These are phyloP conservation scores for Philaethria dido DNA, from an alignment of 2,888 invertebrate genomes.

Conservation along the genomic window DNA sequence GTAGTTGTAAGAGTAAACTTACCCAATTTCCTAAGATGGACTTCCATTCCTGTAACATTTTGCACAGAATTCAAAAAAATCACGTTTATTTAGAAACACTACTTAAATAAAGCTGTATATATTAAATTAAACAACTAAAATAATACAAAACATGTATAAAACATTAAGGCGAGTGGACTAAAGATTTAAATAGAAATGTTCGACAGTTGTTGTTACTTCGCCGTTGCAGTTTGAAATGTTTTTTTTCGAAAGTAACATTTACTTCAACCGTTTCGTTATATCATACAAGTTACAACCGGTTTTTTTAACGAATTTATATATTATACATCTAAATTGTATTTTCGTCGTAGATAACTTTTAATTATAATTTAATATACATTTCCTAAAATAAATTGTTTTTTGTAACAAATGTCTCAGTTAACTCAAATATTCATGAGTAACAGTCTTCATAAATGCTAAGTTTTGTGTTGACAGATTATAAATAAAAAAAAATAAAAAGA, in stretches of 20 bases:
- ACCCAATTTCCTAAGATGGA: slow-evolving; percentile 75
- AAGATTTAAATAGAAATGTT: slow-evolving; percentile 47
- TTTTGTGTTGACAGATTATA: background rate
- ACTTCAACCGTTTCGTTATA: slow-evolving; percentile 8
- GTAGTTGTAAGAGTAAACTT: slow-evolving; percentile 45
- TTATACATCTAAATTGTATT: background rate
- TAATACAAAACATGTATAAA: slow-evolving; percentile 44
- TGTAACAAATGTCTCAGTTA: no score
- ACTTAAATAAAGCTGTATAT: slow-evolving; percentile 34
- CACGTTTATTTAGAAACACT: slow-evolving; percentile 11
- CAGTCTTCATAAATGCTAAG: background rate
- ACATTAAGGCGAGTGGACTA: slow-evolving; percentile 58
- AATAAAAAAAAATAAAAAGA: background rate
- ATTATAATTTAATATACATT: background rate
- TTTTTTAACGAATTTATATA: background rate
- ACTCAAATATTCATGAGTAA: no score
- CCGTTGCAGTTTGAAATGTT: slow-evolving; percentile 74
- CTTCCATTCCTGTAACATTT: slow-evolving; percentile 76
- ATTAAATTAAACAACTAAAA: slow-evolving; percentile 30
- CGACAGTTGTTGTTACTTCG: slow-evolving; percentile 51
- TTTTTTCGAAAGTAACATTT: slow-evolving; percentile 36
- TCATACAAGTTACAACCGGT: background rate
- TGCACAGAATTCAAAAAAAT: slow-evolving; percentile 38
- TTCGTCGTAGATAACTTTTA: no score
- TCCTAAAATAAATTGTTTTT: background rate